Conservation (phyloP, 1,140 invertebrate genomes). For the Kradibia gibbosae region DNA sequence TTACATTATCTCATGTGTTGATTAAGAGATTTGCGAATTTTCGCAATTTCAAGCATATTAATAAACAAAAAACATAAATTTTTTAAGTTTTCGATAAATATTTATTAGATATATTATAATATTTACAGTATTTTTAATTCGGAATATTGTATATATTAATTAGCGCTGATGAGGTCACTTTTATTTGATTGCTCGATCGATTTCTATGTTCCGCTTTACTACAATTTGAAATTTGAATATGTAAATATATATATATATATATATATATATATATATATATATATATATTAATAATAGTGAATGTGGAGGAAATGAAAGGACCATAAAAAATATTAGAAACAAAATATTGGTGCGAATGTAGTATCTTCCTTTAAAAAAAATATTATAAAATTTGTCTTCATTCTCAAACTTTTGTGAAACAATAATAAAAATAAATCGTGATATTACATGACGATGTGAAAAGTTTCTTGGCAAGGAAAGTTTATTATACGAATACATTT, state of each 20-base stretch:
- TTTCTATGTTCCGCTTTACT: conserved; percentile 35
- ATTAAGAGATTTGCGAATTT: neutral
- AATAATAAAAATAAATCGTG: conserved; percentile 36
- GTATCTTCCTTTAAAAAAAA: conserved; percentile 26
- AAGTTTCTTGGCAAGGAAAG: conserved; percentile 47
- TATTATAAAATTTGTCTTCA: conserved; percentile 42
- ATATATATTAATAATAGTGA: conserved; percentile 22
- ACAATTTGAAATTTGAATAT: conserved; percentile 15
- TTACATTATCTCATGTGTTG: neutral
- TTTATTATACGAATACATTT: conserved; percentile 47
- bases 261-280: conserved; percentile 26
- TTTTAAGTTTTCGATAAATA: conserved; percentile 24
- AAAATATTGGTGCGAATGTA: neutral
- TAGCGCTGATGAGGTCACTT: conserved; percentile 51
- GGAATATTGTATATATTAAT: conserved; percentile 48
- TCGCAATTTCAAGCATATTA: neutral
- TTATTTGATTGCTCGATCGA: conserved; percentile 51
- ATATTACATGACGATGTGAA: conserved; percentile 40
- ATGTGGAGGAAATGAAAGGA: conserved; percentile 35
- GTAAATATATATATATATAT: neutral
- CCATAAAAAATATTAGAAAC: conserved; percentile 12
- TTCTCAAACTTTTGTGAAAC: conserved; percentile 8
- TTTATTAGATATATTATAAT: conserved; percentile 50
- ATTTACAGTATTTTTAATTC: conserved; percentile 50
- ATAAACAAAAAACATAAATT: neutral